Evolutionary conservation across 2,888 invertebrate species (phyloP), one percentile per base, ranked within the genome.

Genomic region (Glyphotaelius pellucidus): DNA sequence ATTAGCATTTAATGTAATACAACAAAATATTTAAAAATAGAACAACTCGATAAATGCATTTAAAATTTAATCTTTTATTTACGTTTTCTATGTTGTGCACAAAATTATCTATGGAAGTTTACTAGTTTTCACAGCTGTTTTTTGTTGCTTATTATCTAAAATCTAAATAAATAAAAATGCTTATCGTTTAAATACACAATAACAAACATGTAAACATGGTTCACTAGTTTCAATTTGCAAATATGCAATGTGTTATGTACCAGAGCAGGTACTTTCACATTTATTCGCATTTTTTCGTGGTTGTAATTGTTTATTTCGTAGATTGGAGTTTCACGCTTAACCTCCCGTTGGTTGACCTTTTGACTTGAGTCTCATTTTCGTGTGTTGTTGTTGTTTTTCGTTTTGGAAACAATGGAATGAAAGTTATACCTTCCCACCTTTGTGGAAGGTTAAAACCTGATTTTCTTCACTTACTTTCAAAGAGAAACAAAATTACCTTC

Each of bases 321-420:
- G 67, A 25, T 67, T 67, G 9, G 67, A 80, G 42, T 91, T 91
- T 87, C 35, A 31, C 30, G 81, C 88, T 32, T 91, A 79, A 88
- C 91, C 91, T 91, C 83, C 32, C 88, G 91, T 81, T 87, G 88
- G 91, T 81, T 87, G 88, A 91, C 91, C 91, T 88, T 47, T 31
- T 89, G 19, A 25, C 3, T 86, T n/a, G 2, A 30, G 89, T 35
- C 30, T 89, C 42, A 89, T 87, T 87, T 52, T 87, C 31, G n/a
- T 25, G 32, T 80, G 12, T 89, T 80, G 25, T 80, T 80, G 12
- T 89, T 80, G 25, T 80, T 80, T 89, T 80, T 42, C 80, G n/a
- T 79, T 47, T 86, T 86, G 19, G 86, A 47, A 86, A 85, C 35
- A 67, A 67, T 67, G 67, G 25, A 67, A 67, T 35, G 67, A 67